Base-by-base conservation (phyloP, 2,113 vertebrate species). In the Ammodytes marinus region DNA sequence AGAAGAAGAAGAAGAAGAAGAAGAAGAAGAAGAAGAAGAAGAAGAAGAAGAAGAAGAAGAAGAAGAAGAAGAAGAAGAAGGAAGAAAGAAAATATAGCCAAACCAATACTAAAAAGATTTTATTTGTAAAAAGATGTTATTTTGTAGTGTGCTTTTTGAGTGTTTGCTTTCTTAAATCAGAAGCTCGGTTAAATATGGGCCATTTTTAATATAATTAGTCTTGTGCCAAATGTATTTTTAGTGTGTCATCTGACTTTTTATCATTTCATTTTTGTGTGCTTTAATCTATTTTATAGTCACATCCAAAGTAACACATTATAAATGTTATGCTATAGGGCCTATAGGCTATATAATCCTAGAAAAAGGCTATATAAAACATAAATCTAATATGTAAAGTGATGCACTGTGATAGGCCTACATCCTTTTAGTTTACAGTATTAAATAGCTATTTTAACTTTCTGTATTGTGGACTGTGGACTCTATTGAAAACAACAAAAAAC, bases 331-430 rank as follows among this genome's bases (percentile, higher is more conserved):
- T 55, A 27, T 27, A 27, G 27, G 27, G 27, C 27, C 27, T 27
- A 27, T 27, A 27, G 27, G 27, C 27, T 27, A 27, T 27, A 27
- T 27, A 27, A 27, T 27, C 27, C 27, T 27, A 27, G 27, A 27
- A 27, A 27, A 27, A 27, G 27, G 27, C 27, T 27, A 27, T 27
- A 27, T 27, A 27, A 27, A 27, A 27, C 27, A 27, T 27, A 27
- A 39, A 2, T 2, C 37, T 64, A 12, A 70, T 64, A 42, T 19
- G 5, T 58, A 4, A 37, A 58, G 42, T 61, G 50, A 80, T 71
- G n/a, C 55, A 71, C 50, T 59, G 69, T 67, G 46, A 83, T 27
- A n/a, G n/a, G n/a, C n/a, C n/a, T n/a, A 27, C 27, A 27, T 27
- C 27, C 27, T 27, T 27, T 27, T 27, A 27, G 27, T 27, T 27